phyloP scores from a whole-genome alignment of 2,113 vertebrate genomes.

The Tragelaphus strepsiceros region DNA sequence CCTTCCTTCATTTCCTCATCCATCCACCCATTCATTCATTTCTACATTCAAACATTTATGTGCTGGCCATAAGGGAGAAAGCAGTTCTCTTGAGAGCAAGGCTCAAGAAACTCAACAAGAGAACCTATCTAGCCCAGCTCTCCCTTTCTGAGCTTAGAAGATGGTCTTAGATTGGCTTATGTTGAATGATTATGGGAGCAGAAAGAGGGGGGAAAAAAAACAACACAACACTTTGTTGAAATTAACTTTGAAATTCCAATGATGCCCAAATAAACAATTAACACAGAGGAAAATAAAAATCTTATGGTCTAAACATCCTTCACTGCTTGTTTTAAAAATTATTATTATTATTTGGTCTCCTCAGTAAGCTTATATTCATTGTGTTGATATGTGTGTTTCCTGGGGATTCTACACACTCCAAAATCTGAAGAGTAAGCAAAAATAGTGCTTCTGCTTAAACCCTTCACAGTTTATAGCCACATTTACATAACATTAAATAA shows the following conservation, averaged over 20 bases:
- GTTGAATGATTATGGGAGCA: not conserved
- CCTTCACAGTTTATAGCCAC: slow-evolving; percentile 87
- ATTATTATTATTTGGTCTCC: slow-evolving; percentile 74
- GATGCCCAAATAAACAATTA: slow-evolving; percentile 33
- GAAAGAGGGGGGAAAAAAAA: accelerated
- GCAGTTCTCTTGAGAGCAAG: not conserved
- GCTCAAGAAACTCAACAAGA: not conserved
- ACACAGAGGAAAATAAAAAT: slow-evolving; percentile 58
- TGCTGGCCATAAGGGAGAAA: not conserved
- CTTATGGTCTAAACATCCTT: slow-evolving; percentile 69
- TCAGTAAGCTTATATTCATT: slow-evolving; percentile 70
- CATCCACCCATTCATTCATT: not conserved
- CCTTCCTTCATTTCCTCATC: not conserved
- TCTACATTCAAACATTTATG: not conserved
- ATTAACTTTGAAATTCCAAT: slow-evolving; percentile 39
- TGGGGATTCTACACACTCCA: slow-evolving; percentile 73
- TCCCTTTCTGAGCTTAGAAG: not conserved
- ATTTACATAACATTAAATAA: slow-evolving; percentile 91
- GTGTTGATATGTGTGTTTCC: slow-evolving; percentile 76
- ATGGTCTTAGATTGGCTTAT: not conserved
- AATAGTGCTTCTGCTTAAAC: slow-evolving; percentile 81
- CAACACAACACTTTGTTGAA: not conserved
- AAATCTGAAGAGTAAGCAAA: slow-evolving; percentile 84
- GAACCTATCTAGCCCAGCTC: not conserved
- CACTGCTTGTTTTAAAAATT: slow-evolving; percentile 69